Evolutionary conservation across 2,888 invertebrate species (phyloP).

Genomic region (Euproctis similis): DNA sequence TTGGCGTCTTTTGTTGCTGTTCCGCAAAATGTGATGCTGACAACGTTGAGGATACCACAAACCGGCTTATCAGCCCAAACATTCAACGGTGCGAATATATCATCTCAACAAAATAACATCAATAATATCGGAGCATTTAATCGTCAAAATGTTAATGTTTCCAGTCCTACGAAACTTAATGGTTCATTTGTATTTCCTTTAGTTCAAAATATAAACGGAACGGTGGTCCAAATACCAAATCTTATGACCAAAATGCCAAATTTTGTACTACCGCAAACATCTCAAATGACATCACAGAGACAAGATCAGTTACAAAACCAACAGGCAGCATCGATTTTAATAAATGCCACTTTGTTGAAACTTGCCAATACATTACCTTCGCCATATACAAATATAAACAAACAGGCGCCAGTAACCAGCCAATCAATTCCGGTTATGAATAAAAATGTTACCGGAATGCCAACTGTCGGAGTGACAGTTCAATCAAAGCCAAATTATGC

Average conservation of each 20-base stretch:
- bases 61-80: slow-evolving; percentile 57
- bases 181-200: slow-evolving; percentile 77
- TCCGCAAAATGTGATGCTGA: slow-evolving; percentile 74
- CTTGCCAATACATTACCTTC: slow-evolving; percentile 55
- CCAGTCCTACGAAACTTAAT: slow-evolving; percentile 66
- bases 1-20: slow-evolving; percentile 65
- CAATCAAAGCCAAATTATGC: slow-evolving; percentile 71
- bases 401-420: slow-evolving; percentile 50
- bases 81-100: slow-evolving; percentile 15
- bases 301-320: slow-evolving; percentile 62
- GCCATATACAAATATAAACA: slow-evolving; percentile 50
- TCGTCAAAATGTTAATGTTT: slow-evolving; percentile 56
- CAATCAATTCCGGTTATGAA: slow-evolving; percentile 58
- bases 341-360: slow-evolving; percentile 70
- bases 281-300: slow-evolving; percentile 49
- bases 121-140: slow-evolving; percentile 56
- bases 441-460: slow-evolving; percentile 62
- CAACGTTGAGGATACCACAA: slow-evolving; percentile 74
- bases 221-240: slow-evolving; percentile 78
- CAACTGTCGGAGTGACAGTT: slow-evolving; percentile 63
- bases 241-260: slow-evolving; percentile 76
- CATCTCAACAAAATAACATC: slow-evolving; percentile 54
- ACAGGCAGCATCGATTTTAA: slow-evolving; percentile 64
- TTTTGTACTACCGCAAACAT: slow-evolving; percentile 60
- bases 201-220: slow-evolving; percentile 75